Evolutionary conservation across 2,113 vertebrate species (phyloP), one percentile per base, ranked within the genome.

Genomic region (Halcyon senegalensis): DNA sequence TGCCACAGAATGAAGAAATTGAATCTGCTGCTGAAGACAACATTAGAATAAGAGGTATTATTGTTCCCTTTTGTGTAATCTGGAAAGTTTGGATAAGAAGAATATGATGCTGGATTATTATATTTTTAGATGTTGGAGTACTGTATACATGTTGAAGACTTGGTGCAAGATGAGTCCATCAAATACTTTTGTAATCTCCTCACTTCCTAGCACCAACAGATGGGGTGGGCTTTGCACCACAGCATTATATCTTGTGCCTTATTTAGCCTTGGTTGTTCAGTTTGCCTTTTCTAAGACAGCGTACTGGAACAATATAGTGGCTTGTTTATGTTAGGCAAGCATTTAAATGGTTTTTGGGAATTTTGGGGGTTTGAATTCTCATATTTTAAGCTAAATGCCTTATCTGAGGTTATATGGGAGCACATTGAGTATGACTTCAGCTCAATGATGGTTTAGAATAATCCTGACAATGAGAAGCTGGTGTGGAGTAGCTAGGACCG

Each of bases 221-320:
- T 55, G 44, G 18, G 35, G 17, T 66, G 30, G 55, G 31, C 43
- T 58, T 86, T 41, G 16, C 35, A 53, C 23, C 37, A n/a, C 15
- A 62, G 25, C 0, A 0, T 60, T 76, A 0, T 15, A 27, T 28
- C 23, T 69, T 43, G 11, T 21, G 50, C 31, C 27, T 55, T 1
- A 1, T 76, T 88, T 55, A 67, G 63, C 24, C 27, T 75, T 33
- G 33, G 11, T 37, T 84, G 44, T 70, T 84, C 41, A 66, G 16
- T 56, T 73, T 69, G 7, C 17, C 70, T 87, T 39, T 70, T 60
- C 58, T 75, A 33, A 70, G 80, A 51, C 30, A 44, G 16, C 1
- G 3, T n/a, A 28, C 15, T 44, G 39, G 51, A 35, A 79, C 84
- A 84, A 62, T 23, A 14, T 59, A 79, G n/a, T 41, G n/a, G 28